Conservation (phyloP, 1,140 invertebrate species). For the Teleogryllus occipitalis region DNA sequence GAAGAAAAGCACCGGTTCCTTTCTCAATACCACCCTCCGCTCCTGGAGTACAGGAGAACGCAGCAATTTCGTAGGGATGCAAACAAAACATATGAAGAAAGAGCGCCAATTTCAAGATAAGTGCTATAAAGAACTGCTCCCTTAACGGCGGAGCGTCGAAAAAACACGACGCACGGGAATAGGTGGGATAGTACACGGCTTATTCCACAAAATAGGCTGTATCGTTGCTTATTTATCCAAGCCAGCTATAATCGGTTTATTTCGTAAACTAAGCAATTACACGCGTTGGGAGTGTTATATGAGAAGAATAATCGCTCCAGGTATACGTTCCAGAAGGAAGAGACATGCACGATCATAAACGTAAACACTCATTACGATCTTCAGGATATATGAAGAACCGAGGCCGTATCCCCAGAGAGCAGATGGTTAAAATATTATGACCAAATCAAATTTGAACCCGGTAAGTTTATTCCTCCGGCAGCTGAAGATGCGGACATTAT, state of each 20-base stretch:
- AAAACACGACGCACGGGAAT: too few species aligned
- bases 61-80: too few species aligned
- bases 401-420: background rate
- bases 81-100: too few species aligned
- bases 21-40: too few species aligned
- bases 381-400: background rate
- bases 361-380: background rate
- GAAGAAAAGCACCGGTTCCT: too few species aligned
- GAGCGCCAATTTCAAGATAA: too few species aligned
- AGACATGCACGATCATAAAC: background rate
- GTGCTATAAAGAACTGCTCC: too few species aligned
- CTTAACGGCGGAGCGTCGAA: too few species aligned
- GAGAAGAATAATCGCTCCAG: background rate
- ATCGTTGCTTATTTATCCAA: background rate
- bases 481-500: too few species aligned
- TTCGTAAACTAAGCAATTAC: background rate
- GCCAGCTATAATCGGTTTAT: slow-evolving; percentile 1
- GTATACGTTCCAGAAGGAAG: background rate
- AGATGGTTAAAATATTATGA: slow-evolving; percentile 1
- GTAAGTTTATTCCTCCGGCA: too few species aligned
- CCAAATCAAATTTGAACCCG: background rate
- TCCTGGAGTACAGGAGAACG: too few species aligned
- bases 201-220: background rate
- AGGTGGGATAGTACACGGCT: too few species aligned
- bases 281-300: background rate